These are phyloP conservation scores for Ia io DNA, from an alignment of 2,113 vertebrate genomes.

Conservation along the genomic window DNA sequence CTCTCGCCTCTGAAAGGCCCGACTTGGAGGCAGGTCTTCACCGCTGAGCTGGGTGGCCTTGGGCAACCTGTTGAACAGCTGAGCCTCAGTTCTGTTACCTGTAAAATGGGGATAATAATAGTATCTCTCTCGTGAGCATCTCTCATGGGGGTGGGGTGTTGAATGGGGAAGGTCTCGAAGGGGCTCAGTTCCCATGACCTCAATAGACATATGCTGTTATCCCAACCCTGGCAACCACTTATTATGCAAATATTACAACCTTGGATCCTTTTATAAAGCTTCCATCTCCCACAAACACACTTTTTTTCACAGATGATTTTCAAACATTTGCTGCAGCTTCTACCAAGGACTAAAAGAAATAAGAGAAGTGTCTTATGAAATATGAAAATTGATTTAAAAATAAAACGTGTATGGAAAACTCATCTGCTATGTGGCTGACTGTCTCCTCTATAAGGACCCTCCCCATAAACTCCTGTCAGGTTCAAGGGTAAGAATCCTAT, in stretches of 20 bases:
- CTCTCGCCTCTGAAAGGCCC: too few relatives aligned
- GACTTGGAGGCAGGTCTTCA: neutral
- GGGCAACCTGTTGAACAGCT: neutral
- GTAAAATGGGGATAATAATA: neutral
- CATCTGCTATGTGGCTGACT: neutral
- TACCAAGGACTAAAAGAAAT: neutral
- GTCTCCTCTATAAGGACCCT: neutral
- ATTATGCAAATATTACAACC: neutral
- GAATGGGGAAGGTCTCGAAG: neutral
- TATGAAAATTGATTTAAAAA: neutral
- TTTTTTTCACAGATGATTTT: neutral
- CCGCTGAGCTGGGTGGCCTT: too few relatives aligned
- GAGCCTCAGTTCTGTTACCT: neutral
- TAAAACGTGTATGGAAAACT: neutral
- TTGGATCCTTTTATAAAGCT: neutral
- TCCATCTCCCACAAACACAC: neutral
- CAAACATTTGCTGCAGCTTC: neutral
- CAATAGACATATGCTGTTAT: fast-evolving
- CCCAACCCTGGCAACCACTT: neutral
- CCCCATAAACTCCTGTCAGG: neutral
- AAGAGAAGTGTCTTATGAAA: neutral
- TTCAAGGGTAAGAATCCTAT: neutral
- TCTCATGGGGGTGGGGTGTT: neutral
- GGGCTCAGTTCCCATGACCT: neutral
- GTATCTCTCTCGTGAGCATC: neutral